Evolutionary conservation across 1,140 invertebrate species (phyloP).

Genomic region (Dreissena polymorpha): DNA sequence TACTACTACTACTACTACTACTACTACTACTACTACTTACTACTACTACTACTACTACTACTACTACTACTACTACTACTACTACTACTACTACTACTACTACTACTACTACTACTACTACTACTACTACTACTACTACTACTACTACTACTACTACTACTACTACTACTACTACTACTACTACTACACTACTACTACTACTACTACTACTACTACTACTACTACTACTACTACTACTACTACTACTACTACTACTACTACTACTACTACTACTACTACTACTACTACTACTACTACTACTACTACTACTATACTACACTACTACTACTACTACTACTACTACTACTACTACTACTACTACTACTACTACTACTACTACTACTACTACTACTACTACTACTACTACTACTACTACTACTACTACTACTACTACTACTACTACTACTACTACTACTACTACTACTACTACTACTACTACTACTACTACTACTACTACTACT

Average conservation of each 20-base stretch:
- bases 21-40: no score
- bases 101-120: slow-evolving; percentile 29
- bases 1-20: not conserved
- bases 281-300: no score
- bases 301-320: not conserved
- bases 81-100: not conserved
- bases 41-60: not conserved
- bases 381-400: not conserved
- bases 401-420: not conserved
- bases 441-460: not conserved
- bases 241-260: no score
- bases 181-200: no score
- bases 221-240: no score
- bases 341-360: slow-evolving; percentile 24
- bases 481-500: slow-evolving; percentile 12
- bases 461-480: slow-evolving; percentile 48
- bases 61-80: not conserved
- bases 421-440: not conserved
- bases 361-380: slow-evolving; percentile 10
- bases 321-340: slow-evolving; percentile 19
- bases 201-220: not conserved
- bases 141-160: slow-evolving; percentile 15
- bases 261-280: no score
- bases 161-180: slow-evolving; percentile 20
- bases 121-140: slow-evolving; percentile 2